Evolutionary conservation across 2,113 vertebrate species (phyloP), one percentile per base, ranked within the genome.

Genomic region (Rhabdomys dilectus): DNA sequence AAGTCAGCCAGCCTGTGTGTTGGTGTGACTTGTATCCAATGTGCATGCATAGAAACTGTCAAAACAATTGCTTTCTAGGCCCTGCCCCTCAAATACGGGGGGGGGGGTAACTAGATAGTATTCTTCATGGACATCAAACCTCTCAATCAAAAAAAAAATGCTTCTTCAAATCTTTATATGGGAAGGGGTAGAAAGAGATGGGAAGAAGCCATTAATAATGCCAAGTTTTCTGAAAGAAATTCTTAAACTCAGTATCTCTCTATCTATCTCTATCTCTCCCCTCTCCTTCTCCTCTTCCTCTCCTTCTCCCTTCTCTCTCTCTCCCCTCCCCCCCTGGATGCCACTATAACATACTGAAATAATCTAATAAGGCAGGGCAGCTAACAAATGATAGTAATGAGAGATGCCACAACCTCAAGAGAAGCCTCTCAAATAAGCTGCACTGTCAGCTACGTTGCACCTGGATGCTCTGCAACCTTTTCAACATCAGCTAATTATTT

Each of bases 11-110:
- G 39, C 7, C 26, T 11, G 5, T n/a, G 12, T 24, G 9, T 4
- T 26, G 29, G 17, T 34, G 11, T 22, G 39, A 51, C 58, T 0
- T 13, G 3, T n/a, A 26, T 5, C 4, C 26, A 5, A 3, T 8
- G 19, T 62, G n/a, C 36, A 31, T 11, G 42, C 1, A 45, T 22
- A 19, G 0, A 10, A 21, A 8, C 29, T 72, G n/a, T 58, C 39
- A 0, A 3, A 72, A 39, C 36, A 72, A 31, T 58, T 68, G 19
- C 75, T 90, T 9, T 91, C 26, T 39, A 56, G 56, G n/a, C 45
- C 68, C 39, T 36, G 6, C 53, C 29, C 64, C 45, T 92, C n/a
- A 24, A 26, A 16, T 36, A 26, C 24, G 15, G 15, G 19, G 29
- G 15, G 19, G 29, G 70, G 45, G 53, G 53, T 77, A 81, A 84